Base-by-base conservation (phyloP, 2,797 vertebrate species). In the Somateria mollissima region DNA sequence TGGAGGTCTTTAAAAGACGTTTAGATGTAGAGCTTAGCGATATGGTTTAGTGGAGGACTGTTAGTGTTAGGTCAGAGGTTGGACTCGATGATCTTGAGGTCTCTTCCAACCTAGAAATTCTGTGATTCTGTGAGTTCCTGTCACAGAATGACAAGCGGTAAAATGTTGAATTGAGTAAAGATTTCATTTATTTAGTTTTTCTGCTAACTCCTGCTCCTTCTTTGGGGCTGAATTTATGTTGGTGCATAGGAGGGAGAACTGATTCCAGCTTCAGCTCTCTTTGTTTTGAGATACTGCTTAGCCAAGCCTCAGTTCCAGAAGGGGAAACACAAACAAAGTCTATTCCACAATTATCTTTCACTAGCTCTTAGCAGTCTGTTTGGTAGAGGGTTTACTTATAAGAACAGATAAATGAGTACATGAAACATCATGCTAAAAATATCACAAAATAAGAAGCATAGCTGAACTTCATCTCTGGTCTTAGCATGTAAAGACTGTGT, bases 331-430 rank as follows among this genome's bases (percentile, higher is more conserved):
- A 73, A 96, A 78, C 54, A 89, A 89, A 66, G 84, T 73, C 30
- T 84, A 7, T 69, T 91, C 82, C 39, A 37, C 47, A 57, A 8
- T 91, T 91, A 37, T 60, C 89, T 91, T 91, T 78, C 66, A 67
- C 53, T 79, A 79, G 56, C 51, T 87, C 41, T 88, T 87, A 80
- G 32, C 51, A 94, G 57, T 53, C 49, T 93, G 13, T 80, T 75
- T 80, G 71, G 67, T 94, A 74, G 14, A 57, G 36, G 16, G 45
- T 81, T 95, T 94, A 88, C 83, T 84, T 86, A 79, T 67, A 74
- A 77, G 36, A 92, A 60, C 49, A 89, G 85, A 93, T 87, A 56
- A 85, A 58, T 49, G 18, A 74, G n/a, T 70, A 66, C 51, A 70
- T 58, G 66, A 91, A 92, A 67, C 15, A 65, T 87, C 21, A 8